These are phyloP conservation scores for Thera britannica DNA, from an alignment of 2,888 invertebrate species.

Conservation along the genomic window DNA sequence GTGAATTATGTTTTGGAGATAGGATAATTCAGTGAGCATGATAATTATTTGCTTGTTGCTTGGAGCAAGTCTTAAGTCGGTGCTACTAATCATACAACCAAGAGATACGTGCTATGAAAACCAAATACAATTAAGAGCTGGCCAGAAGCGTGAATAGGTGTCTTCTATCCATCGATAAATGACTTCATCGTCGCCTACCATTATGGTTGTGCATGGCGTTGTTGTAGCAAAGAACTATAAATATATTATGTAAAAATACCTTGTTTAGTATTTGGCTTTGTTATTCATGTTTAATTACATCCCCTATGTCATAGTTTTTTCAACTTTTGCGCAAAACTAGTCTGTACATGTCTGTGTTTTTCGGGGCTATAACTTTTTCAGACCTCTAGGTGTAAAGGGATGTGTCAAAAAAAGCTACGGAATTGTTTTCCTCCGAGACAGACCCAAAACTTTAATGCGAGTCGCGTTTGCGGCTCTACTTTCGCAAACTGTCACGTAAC, in stretches of 20 bases:
- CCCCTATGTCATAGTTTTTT: neutral
- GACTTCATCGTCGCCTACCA: too few relatives aligned
- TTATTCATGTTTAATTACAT: too few relatives aligned
- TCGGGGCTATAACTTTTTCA: neutral
- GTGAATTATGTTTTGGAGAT: slow-evolving; percentile 13
- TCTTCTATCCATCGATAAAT: too few relatives aligned
- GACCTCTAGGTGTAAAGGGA: neutral
- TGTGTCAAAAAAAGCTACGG: slow-evolving; percentile 1
- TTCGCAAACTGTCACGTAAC: neutral
- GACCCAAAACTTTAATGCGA: slow-evolving; percentile 3
- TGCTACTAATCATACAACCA: neutral
- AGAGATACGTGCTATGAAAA: neutral
- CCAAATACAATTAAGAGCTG: too few relatives aligned
- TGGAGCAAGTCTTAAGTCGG: neutral
- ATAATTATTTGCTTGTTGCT: slow-evolving; percentile 15
- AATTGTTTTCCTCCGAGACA: slow-evolving; percentile 1
- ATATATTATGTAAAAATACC: too few relatives aligned
- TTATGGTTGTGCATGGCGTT: too few relatives aligned
- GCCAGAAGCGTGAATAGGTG: too few relatives aligned
- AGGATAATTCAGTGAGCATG: slow-evolving; percentile 12
- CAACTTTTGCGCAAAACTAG: neutral
- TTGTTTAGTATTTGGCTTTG: too few relatives aligned
- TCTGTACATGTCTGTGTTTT: neutral
- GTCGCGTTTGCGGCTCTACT: slow-evolving; percentile 1
- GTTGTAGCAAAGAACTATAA: too few relatives aligned